Evolutionary conservation across 2,888 invertebrate genomes (phyloP).

Genomic region (Eulithis prunata): DNA sequence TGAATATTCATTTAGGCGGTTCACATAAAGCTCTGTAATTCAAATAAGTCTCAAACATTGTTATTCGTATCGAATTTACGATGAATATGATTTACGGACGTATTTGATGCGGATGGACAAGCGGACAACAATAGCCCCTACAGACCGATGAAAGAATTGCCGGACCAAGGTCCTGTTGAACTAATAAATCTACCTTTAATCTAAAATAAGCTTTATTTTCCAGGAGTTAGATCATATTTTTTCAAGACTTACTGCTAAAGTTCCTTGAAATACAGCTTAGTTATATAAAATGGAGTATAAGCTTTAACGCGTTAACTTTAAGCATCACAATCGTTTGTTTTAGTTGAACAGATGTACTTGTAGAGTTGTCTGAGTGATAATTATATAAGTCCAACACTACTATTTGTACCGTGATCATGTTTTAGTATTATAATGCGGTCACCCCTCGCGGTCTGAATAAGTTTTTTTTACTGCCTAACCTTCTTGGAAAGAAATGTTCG

Average conservation of each 20-base stretch:
- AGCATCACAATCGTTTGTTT: neutral
- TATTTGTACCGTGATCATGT: slow-evolving; percentile 44
- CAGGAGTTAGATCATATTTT: neutral
- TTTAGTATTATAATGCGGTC: slow-evolving; percentile 80
- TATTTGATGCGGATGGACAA: slow-evolving; percentile 80
- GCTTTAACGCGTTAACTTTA: neutral
- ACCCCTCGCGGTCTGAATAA: slow-evolving; percentile 58
- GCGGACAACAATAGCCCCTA: slow-evolving; percentile 76
- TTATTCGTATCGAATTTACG: slow-evolving; percentile 80
- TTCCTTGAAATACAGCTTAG: neutral
- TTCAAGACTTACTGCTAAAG: neutral
- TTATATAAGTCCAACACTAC: neutral
- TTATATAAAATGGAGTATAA: neutral
- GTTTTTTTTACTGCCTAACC: slow-evolving; percentile 66
- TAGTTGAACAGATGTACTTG: neutral
- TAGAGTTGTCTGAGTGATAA: slow-evolving; percentile 8
- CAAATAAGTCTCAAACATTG: slow-evolving; percentile 77
- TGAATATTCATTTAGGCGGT: slow-evolving; percentile 8
- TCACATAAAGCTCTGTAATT: slow-evolving; percentile 49
- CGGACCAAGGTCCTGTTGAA: slow-evolving; percentile 44
- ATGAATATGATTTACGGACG: slow-evolving; percentile 81
- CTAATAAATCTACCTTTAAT: slow-evolving; percentile 5
- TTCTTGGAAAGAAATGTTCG: slow-evolving; percentile 68
- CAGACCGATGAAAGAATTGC: slow-evolving; percentile 65
- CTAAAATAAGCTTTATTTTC: slow-evolving; percentile 13